Conservation (phyloP, 2,888 invertebrate species). For the Dicyrtoma fusca region DNA sequence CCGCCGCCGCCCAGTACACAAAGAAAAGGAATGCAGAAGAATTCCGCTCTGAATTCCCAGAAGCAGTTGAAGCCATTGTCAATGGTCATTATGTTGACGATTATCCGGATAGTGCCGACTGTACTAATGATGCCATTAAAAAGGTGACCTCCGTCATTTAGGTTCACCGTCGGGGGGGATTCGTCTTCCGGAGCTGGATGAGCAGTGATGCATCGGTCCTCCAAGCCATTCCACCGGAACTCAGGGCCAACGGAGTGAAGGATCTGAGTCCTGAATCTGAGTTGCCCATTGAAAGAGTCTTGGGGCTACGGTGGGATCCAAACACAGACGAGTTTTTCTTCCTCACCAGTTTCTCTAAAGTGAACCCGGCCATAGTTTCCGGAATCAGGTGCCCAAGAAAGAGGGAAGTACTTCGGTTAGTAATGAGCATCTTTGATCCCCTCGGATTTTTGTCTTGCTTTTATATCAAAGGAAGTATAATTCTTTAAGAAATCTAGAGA, state of each 20-base stretch:
- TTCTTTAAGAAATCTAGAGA: conserved; percentile 57
- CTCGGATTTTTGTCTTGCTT: conserved; percentile 56
- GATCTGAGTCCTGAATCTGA: neutral
- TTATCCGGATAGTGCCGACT: conserved; percentile 33
- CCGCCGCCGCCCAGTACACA: conserved; percentile 23
- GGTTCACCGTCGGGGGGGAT: conserved; percentile 25
- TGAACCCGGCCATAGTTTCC: neutral
- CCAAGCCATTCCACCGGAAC: conserved; percentile 15
- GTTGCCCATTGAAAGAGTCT: neutral
- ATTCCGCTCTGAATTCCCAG: conserved; percentile 32
- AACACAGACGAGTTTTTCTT: conserved; percentile 36
- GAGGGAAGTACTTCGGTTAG: conserved; percentile 46
- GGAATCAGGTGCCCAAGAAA: conserved; percentile 51
- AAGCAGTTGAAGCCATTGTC: conserved; percentile 35
- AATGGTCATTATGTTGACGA: conserved; percentile 44
- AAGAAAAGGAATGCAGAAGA: conserved; percentile 43
- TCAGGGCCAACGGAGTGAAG: neutral
- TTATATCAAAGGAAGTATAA: conserved; percentile 52
- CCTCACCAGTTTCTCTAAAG: conserved; percentile 5
- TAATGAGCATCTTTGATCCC: conserved; percentile 57
- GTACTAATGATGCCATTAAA: conserved; percentile 33
- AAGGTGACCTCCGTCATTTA: conserved; percentile 11
- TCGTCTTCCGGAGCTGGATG: conserved; percentile 34
- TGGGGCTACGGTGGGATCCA: conserved; percentile 38
- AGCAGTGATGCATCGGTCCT: neutral